These are phyloP conservation scores for Parnassius mnemosyne DNA, from an alignment of 2,888 invertebrate genomes.

Conservation along the genomic window DNA sequence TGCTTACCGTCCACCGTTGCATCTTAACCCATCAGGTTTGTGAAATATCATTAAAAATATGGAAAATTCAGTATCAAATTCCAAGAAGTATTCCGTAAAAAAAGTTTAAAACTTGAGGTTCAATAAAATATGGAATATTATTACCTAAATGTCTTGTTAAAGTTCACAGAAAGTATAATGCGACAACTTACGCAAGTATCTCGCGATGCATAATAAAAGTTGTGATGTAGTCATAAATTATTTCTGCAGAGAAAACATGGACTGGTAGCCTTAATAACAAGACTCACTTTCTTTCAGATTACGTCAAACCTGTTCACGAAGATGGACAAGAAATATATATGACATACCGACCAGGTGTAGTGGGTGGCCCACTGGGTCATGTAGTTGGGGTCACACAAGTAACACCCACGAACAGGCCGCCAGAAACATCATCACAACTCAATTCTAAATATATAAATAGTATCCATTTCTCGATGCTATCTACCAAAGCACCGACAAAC, in stretches of 20 bases:
- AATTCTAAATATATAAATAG: conserved; percentile 30
- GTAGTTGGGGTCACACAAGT: conserved; percentile 56
- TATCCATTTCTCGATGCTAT: conserved; percentile 30
- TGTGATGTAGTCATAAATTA: conserved; percentile 1
- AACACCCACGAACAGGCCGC: conserved; percentile 41
- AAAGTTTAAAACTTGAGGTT: no score
- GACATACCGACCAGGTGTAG: conserved; percentile 54
- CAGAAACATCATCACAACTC: conserved; percentile 29
- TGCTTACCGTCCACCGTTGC: conserved; percentile 52
- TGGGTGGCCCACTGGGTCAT: conserved; percentile 57
- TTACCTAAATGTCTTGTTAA: no score
- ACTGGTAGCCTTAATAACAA: conserved; percentile 15
- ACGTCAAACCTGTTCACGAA: conserved; percentile 67
- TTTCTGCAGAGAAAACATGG: conserved; percentile 2
- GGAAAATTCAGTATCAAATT: no score
- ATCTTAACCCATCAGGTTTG: conserved; percentile 58
- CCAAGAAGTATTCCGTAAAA: no score
- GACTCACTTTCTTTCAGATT: conserved; percentile 45
- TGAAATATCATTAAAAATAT: neutral
- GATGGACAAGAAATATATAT: conserved; percentile 40
- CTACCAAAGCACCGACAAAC: conserved; percentile 29
- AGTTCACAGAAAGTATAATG: no score
- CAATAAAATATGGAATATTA: no score
- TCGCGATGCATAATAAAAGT: neutral
- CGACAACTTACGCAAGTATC: neutral